Evolutionary conservation across 2,888 invertebrate genomes (phyloP).

Genomic region (Yponomeuta malinellus): DNA sequence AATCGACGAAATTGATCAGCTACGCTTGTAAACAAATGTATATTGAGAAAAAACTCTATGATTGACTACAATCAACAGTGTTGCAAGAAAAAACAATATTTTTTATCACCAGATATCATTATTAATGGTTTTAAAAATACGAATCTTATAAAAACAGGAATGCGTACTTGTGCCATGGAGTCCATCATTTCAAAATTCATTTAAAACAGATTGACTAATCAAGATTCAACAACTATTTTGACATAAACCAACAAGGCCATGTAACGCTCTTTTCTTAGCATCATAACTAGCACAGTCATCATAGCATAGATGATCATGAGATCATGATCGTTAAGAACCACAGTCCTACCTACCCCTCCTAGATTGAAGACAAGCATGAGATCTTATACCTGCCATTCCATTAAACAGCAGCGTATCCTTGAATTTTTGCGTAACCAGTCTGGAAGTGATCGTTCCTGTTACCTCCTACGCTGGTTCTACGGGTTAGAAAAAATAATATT

Average conservation of each 20-base stretch:
- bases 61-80: slow-evolving; percentile 72
- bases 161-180: not conserved
- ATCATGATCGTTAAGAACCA: no score
- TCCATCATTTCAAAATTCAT: no score
- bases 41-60: slow-evolving; percentile 59
- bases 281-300: no score
- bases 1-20: slow-evolving; percentile 63
- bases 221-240: no score
- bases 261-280: no score
- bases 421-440: not conserved
- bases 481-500: slow-evolving; percentile 37
- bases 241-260: no score
- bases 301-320: no score
- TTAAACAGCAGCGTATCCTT: no score
- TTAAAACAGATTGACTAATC: no score
- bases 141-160: slow-evolving; percentile 21
- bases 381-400: no score
- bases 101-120: slow-evolving; percentile 68
- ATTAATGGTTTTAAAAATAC: slow-evolving; percentile 66
- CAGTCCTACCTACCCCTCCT: no score
- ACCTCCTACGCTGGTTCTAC: not conserved
- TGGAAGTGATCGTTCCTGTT: not conserved
- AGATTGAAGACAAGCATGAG: no score
- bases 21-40: slow-evolving; percentile 58
- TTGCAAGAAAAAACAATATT: slow-evolving; percentile 70